Evolutionary conservation across 2,113 vertebrate genomes (phyloP).

Genomic region (Labeo catla): DNA sequence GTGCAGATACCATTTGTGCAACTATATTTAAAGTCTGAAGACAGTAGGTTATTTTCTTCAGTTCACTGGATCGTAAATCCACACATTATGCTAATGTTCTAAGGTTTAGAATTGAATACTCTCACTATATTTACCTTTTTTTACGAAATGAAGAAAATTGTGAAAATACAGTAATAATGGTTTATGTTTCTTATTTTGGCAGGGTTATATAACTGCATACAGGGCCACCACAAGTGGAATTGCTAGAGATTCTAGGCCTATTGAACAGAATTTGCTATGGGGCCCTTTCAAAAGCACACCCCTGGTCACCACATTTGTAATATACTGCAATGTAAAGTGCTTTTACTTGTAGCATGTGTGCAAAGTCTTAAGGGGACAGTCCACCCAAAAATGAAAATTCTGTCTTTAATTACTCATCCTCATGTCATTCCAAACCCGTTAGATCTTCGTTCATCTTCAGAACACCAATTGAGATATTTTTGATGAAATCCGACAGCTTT

Average conservation of each 20-base stretch:
- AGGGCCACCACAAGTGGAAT: background rate
- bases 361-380: background rate
- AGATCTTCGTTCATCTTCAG: too few species aligned
- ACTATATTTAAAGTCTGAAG: background rate
- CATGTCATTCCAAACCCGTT: too few species aligned
- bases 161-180: background rate
- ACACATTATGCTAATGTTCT: background rate
- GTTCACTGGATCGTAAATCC: background rate
- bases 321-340: background rate
- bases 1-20: background rate
- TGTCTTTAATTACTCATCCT: too few species aligned
- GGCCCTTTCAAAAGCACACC: background rate
- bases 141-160: background rate
- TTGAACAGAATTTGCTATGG: background rate
- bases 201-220: background rate
- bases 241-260: background rate
- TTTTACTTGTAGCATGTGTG: background rate
- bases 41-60: background rate
- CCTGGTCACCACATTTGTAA: background rate
- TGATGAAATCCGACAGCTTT: too few species aligned
- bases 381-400: too few species aligned
- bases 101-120: background rate
- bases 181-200: background rate
- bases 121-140: background rate
- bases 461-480: too few species aligned